Conservation (phyloP, 2,113 vertebrate genomes). For the Pteronura brasiliensis region DNA sequence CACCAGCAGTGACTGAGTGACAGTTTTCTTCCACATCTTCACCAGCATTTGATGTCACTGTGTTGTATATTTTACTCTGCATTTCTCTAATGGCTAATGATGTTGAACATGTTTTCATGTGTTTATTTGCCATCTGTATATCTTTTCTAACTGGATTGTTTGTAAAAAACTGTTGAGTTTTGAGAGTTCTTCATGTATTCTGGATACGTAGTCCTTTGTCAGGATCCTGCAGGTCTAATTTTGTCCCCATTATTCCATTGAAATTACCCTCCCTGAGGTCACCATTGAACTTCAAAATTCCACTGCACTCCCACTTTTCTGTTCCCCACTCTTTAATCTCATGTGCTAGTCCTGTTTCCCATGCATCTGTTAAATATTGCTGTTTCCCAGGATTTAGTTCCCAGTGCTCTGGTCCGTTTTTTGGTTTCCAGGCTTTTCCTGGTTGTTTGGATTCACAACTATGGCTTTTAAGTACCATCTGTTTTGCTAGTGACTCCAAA, state of each 20-base stretch:
- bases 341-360: not conserved
- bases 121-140: not conserved
- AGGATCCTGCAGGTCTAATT: not conserved
- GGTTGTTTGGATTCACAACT: not conserved
- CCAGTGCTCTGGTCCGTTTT: not conserved
- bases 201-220: not conserved
- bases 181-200: not conserved
- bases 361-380: not conserved
- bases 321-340: not conserved
- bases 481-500: not conserved
- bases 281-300: not conserved
- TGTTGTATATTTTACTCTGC: not conserved
- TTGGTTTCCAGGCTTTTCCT: not conserved
- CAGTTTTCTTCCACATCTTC: not conserved
- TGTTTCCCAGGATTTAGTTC: not conserved
- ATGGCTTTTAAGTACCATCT: not conserved
- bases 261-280: not conserved
- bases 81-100: not conserved
- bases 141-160: not conserved
- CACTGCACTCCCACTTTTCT: not conserved
- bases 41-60: not conserved
- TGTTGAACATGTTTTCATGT: not conserved
- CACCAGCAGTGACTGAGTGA: not conserved
- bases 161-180: not conserved
- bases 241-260: not conserved